Percentiles rank a stretch among this genome's conserved stretches.
phyloP scores from a whole-genome alignment of 2,888 invertebrate genomes.

The Acanthosepion esculentum region DNA sequence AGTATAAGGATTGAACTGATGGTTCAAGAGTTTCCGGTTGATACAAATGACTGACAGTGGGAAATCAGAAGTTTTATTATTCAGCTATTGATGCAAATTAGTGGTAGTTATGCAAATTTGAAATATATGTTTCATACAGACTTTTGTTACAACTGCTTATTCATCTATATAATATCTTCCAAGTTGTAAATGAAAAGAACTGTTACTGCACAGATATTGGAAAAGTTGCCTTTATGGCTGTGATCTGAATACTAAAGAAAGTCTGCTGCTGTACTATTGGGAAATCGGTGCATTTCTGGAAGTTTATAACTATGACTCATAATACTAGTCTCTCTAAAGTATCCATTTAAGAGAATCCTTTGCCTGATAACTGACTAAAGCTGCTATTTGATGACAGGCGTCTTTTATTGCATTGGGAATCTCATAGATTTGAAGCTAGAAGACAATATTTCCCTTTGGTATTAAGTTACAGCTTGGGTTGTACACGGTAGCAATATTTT shows the following conservation, averaged over 20 bases:
- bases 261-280: not conserved
- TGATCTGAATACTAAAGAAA: not conserved
- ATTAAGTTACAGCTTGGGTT: not conserved
- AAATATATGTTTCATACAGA: not conserved
- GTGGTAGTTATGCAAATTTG: no score
- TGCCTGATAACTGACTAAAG: not conserved
- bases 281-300: not conserved
- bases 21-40: no score
- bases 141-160: conserved; percentile 15
- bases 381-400: not conserved
- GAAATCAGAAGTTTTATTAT: no score
- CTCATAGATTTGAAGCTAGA: not conserved
- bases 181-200: not conserved
- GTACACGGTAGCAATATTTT: not conserved
- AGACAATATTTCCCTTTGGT: not conserved
- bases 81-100: no score
- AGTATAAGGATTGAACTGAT: no score
- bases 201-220: not conserved
- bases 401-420: conserved; percentile 20
- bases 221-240: not conserved
- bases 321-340: not conserved
- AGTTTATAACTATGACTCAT: not conserved
- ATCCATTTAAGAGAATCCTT: not conserved
- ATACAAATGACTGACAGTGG: no score
- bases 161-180: not conserved